These are phyloP conservation scores for Chelonus formosanus DNA, from an alignment of 2,888 invertebrate genomes.

Conservation along the genomic window DNA sequence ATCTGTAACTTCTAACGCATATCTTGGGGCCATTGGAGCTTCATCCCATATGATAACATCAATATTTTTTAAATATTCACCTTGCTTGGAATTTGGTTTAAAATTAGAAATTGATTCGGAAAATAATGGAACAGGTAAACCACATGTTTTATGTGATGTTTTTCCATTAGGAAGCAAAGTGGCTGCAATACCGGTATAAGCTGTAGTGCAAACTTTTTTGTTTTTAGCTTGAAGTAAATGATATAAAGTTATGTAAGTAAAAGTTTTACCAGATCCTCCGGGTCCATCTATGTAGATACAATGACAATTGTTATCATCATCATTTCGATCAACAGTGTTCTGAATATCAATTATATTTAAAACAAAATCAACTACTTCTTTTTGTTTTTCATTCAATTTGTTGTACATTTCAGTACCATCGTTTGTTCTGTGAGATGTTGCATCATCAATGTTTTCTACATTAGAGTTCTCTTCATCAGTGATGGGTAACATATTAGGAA, in stretches of 20 bases:
- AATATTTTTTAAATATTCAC: no score
- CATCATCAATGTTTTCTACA: no score
- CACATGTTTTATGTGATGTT: no score
- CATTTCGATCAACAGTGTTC: neutral
- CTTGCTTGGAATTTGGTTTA: no score
- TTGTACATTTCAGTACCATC: no score
- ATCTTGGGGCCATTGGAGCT: slow-evolving; percentile 41
- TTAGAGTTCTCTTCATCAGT: neutral
- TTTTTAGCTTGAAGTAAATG: slow-evolving; percentile 36
- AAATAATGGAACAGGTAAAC: no score
- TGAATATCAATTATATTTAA: slow-evolving; percentile 34
- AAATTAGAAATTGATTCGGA: no score
- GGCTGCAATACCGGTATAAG: slow-evolving; percentile 27
- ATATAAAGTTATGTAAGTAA: slow-evolving; percentile 42
- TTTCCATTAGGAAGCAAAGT: no score
- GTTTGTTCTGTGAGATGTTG: no score
- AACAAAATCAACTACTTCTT: neutral
- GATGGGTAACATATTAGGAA: neutral
- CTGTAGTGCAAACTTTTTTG: slow-evolving; percentile 34
- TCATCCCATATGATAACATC: no score
- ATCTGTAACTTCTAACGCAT: slow-evolving; percentile 42
- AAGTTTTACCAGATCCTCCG: no score
- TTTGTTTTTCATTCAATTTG: no score
- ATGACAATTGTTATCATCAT: neutral
- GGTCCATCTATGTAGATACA: neutral